Evolutionary conservation across 2,797 vertebrate genomes (phyloP).

Genomic region (Gymnocypris eckloni): DNA sequence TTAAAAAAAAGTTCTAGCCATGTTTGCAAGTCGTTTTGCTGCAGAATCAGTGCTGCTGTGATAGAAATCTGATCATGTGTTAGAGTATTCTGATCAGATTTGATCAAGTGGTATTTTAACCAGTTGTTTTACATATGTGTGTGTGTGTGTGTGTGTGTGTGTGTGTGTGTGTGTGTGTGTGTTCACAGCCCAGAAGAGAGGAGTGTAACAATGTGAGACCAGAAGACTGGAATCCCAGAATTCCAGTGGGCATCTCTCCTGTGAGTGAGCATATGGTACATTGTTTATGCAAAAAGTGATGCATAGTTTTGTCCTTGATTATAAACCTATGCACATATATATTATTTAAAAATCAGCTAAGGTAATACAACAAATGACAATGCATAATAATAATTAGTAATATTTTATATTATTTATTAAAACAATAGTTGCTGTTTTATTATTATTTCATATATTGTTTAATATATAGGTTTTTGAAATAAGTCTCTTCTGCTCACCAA

Average conservation of each 20-base stretch:
- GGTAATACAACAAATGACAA: not conserved
- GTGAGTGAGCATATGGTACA: constrained; percentile 70
- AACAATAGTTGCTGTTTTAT: too few relatives aligned
- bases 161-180: constrained; percentile 51
- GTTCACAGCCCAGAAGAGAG: constrained; percentile 80
- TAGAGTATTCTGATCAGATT: constrained; percentile 34
- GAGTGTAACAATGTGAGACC: constrained; percentile 82
- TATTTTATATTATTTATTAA: not conserved
- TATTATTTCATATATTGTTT: too few relatives aligned
- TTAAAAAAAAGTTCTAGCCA: not conserved
- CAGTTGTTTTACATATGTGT: constrained; percentile 11
- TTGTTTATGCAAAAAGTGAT: not conserved
- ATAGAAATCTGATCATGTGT: constrained; percentile 43
- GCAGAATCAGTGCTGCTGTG: not conserved
- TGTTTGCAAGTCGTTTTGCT: constrained; percentile 2
- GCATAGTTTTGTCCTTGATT: constrained; percentile 4
- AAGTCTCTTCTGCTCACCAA: not conserved
- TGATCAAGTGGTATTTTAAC: constrained; percentile 34
- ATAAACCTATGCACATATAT: not conserved
- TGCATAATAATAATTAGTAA: not conserved
- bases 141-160: constrained; percentile 43
- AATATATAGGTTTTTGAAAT: too few relatives aligned
- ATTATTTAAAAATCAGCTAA: not conserved
- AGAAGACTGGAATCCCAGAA: constrained; percentile 84
- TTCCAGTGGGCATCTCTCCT: constrained; percentile 84